These are phyloP conservation scores for Dysmachus trigonus DNA, from an alignment of 2,888 invertebrate species.

Conservation along the genomic window DNA sequence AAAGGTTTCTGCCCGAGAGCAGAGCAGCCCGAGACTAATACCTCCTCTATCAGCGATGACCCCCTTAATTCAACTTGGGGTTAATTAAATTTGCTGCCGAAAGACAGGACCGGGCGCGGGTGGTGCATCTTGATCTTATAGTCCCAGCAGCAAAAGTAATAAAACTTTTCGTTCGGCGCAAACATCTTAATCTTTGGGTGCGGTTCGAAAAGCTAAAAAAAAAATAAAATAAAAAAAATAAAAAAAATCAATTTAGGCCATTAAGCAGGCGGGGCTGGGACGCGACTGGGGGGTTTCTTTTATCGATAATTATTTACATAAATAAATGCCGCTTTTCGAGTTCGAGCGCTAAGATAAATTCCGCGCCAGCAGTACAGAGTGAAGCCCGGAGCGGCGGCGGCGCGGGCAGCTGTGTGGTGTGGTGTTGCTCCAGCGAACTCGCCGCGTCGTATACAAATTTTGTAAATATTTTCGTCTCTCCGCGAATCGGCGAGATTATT, in stretches of 20 bases:
- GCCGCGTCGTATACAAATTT: not conserved
- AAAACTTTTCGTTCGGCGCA: not conserved
- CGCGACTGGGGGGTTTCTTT: not conserved
- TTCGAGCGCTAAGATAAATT: constrained; percentile 26
- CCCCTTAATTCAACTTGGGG: not conserved
- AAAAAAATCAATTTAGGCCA: constrained; percentile 20
- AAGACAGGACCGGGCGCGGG: not conserved
- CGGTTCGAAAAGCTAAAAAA: not conserved
- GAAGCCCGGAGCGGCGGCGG: too few relatives aligned
- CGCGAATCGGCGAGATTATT: constrained; percentile 7
- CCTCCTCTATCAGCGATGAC: not conserved
- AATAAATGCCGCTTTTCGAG: constrained; percentile 18
- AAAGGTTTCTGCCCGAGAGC: not conserved
- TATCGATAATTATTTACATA: constrained; percentile 40
- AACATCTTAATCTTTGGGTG: constrained; percentile 34
- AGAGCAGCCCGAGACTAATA: not conserved
- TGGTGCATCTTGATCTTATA: not conserved
- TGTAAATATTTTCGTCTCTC: constrained; percentile 35
- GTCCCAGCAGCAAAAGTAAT: not conserved
- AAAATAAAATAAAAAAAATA: not conserved
- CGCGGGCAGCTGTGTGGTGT: too few relatives aligned
- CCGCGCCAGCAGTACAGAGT: not conserved
- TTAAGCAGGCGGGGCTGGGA: not conserved
- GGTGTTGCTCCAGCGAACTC: not conserved
- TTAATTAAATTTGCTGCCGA: not conserved